Base-by-base conservation (phyloP, 1,140 invertebrate species). In the Drosophila sp. region DNA sequence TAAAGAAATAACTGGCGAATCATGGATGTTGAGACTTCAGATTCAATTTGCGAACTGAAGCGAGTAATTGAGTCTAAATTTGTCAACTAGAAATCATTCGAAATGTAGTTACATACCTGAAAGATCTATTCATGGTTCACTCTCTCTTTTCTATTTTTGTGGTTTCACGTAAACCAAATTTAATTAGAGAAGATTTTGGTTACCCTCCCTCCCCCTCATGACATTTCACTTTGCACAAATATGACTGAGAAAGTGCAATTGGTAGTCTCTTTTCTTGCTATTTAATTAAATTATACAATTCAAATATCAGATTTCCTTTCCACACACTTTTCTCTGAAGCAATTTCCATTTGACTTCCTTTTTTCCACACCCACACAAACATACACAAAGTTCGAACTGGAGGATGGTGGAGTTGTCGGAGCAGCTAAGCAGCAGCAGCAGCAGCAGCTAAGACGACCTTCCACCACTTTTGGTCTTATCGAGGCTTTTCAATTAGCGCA, bases 401-500 rank as follows among this genome's bases (percentile, higher is more conserved):
- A 7, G 17, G 27, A 4, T 3, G 7, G 10, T 3, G 2, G 40
- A 27, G 23, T 27, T 7, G 33, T 35, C 10, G 23, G 17, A 23
- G 17, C 23, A 11, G 17, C 6, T 8, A 8, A 47, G 44, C 7
- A 23, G 7, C 6, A 7, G 6, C 25, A 8, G 2, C 3, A n/a
- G 8, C 10, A 41, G 40, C 44, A 47, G 44, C 44, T 50, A 54
- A 47, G 63, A 27, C 41, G 55, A 35, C 62, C 33, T 75, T 64
- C 57, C 65, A 63, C 54, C 70, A 74, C 69, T 86, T 50, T 83
- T 64, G 83, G 60, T 57, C 70, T 82, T 80, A 84, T 84, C 81
- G 80, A 82, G 72, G 69, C 71, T 86, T 87, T 86, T 77, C 83
- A 86, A 86, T 86, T 86, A 87, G 79, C 84, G 76, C 83, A 83